Base-by-base conservation (phyloP, 23 tunicate genomes). In the Styela plicata region DNA sequence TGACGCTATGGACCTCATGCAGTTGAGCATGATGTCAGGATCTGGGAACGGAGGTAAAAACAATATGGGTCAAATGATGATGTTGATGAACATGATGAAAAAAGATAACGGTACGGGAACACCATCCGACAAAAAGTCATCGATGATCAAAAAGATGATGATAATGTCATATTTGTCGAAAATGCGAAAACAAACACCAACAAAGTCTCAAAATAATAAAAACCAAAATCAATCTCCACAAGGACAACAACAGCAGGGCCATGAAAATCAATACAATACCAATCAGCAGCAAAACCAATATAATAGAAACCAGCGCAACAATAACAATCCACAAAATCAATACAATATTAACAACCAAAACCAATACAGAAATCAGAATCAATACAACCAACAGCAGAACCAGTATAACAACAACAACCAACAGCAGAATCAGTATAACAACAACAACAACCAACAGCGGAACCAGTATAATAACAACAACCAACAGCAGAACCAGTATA, bases 1-100 rank as follows among this genome's bases (percentile, higher is more conserved):
- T 17, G 36, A 29, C 37, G 34, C 34, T 34, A 28, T 34, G 35
- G 77, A 71, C 36, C 33, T 36, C 18, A 76, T 76, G 81, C 52
- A 76, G 30, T 76, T 44, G 0, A 68, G 63, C n/a, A 22, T 76
- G 64, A 18, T 76, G 22, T 57, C 52, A 76, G 81, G 81, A 0
- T 18, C 24, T 23, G 81, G 64, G 44, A 53, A 29, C 17, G 70
- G 70, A 66, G 65, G 31, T 24, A 36, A 76, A 23, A 53, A 76
- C 30, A 27, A 44, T 26, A 76, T 44, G 81, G 81, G 36, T 2
- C 32, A 33, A 33, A 30, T 22, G 37, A 71, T 71, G 77, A 21
- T 71, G 23, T 21, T 71, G 77, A 26, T 30, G 35, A 71, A 71
- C 17, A 33, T 71, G 35, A 71, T 71, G 77, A 66, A 66, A 5